Evolutionary conservation across 2,888 invertebrate genomes (phyloP).

Genomic region (Atrina japonica): DNA sequence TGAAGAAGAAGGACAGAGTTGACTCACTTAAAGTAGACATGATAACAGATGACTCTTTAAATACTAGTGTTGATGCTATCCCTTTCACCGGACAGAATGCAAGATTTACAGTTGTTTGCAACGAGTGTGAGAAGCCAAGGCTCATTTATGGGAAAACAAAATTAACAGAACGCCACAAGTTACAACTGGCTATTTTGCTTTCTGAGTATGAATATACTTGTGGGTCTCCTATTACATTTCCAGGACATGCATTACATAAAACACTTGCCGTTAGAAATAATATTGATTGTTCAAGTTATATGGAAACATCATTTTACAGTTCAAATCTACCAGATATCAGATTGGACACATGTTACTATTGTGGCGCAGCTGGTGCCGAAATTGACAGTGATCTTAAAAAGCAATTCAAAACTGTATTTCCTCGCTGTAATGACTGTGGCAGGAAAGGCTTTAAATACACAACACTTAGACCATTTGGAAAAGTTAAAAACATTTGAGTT

Average conservation of each 20-base stretch:
- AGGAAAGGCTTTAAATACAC: too few relatives aligned
- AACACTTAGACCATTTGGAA: too few relatives aligned
- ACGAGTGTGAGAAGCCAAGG: neutral
- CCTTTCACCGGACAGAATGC: neutral
- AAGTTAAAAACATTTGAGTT: too few relatives aligned
- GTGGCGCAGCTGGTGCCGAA: neutral
- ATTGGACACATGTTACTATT: neutral
- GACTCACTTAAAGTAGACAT: neutral
- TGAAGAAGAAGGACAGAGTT: neutral
- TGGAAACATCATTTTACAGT: neutral
- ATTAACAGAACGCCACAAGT: neutral
- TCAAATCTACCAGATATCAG: neutral
- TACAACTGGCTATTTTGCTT: neutral
- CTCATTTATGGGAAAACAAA: neutral
- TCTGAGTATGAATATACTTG: constrained; percentile 6
- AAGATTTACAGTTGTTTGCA: neutral
- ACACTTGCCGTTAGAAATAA: neutral
- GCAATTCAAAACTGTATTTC: constrained; percentile 8
- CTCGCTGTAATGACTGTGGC: neutral
- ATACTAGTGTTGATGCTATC: neutral
- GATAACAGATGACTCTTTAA: neutral
- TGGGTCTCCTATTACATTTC: neutral
- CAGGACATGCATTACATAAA: neutral
- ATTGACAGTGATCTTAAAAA: neutral
- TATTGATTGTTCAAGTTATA: neutral